Conservation (phyloP, 2,888 invertebrate species). For the Temnothorax ravouxi region DNA sequence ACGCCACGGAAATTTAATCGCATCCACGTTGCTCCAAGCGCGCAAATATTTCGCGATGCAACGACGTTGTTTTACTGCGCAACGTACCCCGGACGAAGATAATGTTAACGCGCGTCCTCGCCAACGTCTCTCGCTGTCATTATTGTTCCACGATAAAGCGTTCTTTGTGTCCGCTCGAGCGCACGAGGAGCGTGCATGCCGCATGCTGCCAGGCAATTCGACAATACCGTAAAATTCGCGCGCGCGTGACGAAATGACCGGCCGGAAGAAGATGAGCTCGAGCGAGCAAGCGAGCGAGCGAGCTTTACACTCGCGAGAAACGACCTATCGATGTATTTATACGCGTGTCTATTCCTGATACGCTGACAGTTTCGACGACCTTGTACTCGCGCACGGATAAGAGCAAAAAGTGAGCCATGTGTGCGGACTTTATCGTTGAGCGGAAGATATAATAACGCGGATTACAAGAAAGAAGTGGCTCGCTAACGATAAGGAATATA, state of each 20-base stretch:
- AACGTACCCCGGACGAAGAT: slow-evolving; percentile 12
- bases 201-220: slow-evolving; percentile 38
- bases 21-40: slow-evolving; percentile 19
- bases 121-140: slow-evolving; percentile 46
- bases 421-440: slow-evolving; percentile 6
- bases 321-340: slow-evolving; percentile 58
- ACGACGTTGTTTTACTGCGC: slow-evolving; percentile 44
- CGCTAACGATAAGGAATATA: slow-evolving; percentile 38
- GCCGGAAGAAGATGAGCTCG: slow-evolving; percentile 49
- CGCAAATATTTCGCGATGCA: slow-evolving; percentile 51
- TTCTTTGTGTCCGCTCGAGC: slow-evolving; percentile 62
- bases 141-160: slow-evolving; percentile 66
- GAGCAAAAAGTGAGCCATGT: slow-evolving; percentile 14
- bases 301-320: slow-evolving; percentile 68
- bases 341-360: slow-evolving; percentile 4
- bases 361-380: slow-evolving; percentile 26
- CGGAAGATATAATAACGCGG: slow-evolving; percentile 46
- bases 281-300: slow-evolving; percentile 27
- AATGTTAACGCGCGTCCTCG: slow-evolving; percentile 60
- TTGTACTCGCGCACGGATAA: slow-evolving; percentile 11
- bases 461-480: slow-evolving; percentile 29
- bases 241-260: slow-evolving; percentile 78
- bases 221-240: slow-evolving; percentile 74
- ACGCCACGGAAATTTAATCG: slow-evolving; percentile 48
- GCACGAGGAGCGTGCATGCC: slow-evolving; percentile 19